Evolutionary conservation across 1,140 invertebrate species (phyloP).

Genomic region (Periplaneta americana): DNA sequence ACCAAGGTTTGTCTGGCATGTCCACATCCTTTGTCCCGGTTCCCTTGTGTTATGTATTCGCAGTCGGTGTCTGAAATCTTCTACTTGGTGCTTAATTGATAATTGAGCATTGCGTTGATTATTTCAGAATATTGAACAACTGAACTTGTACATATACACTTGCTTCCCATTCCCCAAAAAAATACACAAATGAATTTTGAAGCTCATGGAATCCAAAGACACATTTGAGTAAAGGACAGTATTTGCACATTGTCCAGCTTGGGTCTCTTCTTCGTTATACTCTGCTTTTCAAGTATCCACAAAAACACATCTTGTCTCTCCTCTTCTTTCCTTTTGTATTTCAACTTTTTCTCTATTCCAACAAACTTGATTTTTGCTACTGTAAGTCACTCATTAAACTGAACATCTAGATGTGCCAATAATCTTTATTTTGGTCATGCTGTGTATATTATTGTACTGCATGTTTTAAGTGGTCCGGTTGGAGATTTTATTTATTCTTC

Average conservation of each 20-base stretch:
- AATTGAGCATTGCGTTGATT: background rate
- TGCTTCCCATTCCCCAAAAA: background rate
- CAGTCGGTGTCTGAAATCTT: background rate
- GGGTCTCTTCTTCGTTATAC: background rate
- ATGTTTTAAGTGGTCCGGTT: too few relatives aligned
- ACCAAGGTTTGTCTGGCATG: conserved; percentile 73
- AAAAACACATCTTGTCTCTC: background rate
- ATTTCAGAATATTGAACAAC: background rate
- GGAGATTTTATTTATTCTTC: too few relatives aligned
- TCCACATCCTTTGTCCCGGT: background rate
- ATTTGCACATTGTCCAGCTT: background rate
- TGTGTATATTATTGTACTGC: too few relatives aligned
- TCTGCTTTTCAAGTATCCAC: background rate
- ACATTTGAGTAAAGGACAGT: background rate
- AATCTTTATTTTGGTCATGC: too few relatives aligned
- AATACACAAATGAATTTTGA: background rate
- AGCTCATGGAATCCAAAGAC: background rate
- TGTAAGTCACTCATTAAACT: background rate
- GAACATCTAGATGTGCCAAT: background rate
- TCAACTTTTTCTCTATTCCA: background rate
- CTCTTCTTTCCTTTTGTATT: background rate
- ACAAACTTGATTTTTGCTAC: background rate
- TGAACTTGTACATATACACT: background rate
- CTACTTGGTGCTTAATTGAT: background rate
- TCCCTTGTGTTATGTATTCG: background rate